Base-by-base conservation (phyloP, 2,113 vertebrate genomes). In the Podarcis cretensis region DNA sequence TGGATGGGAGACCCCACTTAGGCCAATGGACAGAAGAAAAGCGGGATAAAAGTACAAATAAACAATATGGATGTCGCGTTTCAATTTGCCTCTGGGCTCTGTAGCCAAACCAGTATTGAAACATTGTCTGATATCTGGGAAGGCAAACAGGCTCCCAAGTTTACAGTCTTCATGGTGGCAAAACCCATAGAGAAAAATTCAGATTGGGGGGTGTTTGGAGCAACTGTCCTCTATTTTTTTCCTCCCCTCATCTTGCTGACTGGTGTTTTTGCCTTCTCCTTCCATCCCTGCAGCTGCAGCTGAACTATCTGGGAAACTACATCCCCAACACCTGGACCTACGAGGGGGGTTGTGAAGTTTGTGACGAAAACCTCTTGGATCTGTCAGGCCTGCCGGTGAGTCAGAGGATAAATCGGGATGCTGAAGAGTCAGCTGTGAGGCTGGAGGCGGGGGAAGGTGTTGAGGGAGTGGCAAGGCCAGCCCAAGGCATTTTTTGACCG, bases 261-360 rank as follows among this genome's bases (percentile, higher is more conserved):
- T 30, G 43, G 21, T 6, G 0, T 37, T 3, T 4, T 68, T 16
- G 1, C 68, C 73, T 4, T 1, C 12, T 3, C 4, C 0, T 0
- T 71, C 82, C 86, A 63, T 86, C 57, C 23, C 32, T 75, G 75
- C 89, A 98, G 97, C 94, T 98, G 13, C 97, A 98, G 88, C 92
- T 98, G 87, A 98, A 98, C 89, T 98, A 98, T 88, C 90, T 98
- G 89, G 97, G 97, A 5, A 98, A 98, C 89, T 98, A 98, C 1
- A 96, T 98, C 54, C 98, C 98, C 5, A 97, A 97, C 0, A 95
- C 96, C 43, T 98, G 98, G 98, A 98, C 97, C 0, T 96, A 97
- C 0, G 96, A 97, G 66, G 91, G 92, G 5, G 98, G 98, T 54
- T 98, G 98, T 81, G 97, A 96, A 3, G 93, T 96, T 91, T 98